A percentile compares a stretch with the other conserved stretches of the same genome.
Conservation (phyloP, 2,113 vertebrate species). For the Cyanocitta stelleri region DNA sequence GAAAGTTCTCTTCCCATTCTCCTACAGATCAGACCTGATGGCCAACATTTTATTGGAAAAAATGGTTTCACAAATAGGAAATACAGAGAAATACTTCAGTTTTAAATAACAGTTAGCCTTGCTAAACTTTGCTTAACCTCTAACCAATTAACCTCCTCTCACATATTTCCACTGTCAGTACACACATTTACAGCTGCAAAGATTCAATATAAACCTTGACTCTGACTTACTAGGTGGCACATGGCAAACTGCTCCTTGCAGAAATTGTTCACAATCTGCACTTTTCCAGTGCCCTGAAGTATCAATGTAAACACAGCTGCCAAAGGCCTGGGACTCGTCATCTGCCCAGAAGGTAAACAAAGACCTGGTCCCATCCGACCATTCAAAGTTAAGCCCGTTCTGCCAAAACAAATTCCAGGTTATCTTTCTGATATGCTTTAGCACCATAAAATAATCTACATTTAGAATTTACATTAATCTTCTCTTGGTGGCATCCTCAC, state of each 20-base stretch:
- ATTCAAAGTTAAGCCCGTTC: slow-evolving; percentile 83
- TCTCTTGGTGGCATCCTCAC: neutral
- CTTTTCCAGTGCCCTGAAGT: slow-evolving; percentile 81
- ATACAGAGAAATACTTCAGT: neutral
- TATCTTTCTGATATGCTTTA: neutral
- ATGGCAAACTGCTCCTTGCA: slow-evolving; percentile 86
- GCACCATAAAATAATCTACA: neutral
- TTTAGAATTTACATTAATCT: neutral
- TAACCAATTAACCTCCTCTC: neutral
- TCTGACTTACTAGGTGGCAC: slow-evolving; percentile 68
- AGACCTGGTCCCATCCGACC: slow-evolving; percentile 85
- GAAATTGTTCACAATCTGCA: slow-evolving; percentile 74
- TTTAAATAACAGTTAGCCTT: neutral
- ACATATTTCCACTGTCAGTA: neutral
- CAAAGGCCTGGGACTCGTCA: slow-evolving; percentile 67
- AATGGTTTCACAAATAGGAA: neutral
- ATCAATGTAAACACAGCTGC: slow-evolving; percentile 87
- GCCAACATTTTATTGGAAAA: neutral
- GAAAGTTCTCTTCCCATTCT: neutral
- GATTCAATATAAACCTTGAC: neutral
- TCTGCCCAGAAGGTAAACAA: slow-evolving; percentile 86
- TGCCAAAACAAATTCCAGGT: slow-evolving; percentile 64
- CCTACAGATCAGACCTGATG: neutral
- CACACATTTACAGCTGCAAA: neutral
- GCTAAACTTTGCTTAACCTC: neutral